These are phyloP conservation scores for Pangasius sanitwongsei DNA, from an alignment of 2,797 vertebrate genomes.

Conservation along the genomic window DNA sequence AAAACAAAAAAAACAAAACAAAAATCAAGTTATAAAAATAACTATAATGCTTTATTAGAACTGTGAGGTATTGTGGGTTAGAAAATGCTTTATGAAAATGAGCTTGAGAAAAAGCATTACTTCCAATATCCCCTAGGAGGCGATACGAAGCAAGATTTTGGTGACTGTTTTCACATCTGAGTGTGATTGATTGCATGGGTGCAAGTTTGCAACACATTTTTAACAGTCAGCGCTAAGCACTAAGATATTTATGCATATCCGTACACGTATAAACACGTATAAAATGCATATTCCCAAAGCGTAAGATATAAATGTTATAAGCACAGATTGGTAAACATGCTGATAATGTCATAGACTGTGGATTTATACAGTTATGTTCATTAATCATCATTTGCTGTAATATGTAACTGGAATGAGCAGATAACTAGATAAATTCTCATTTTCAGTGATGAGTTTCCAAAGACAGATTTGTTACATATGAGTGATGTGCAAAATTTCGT, in stretches of 20 bases:
- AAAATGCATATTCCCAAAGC: neutral
- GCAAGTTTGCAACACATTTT: neutral
- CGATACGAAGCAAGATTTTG: neutral
- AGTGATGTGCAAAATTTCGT: neutral
- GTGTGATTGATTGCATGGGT: neutral
- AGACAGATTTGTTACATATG: neutral
- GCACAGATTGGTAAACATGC: neutral
- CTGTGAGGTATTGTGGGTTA: neutral
- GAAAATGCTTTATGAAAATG: neutral
- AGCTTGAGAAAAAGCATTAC: neutral
- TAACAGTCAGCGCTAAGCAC: neutral
- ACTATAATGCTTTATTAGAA: neutral
- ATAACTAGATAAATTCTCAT: neutral
- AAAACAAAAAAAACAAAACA: too few species aligned
- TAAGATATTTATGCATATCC: neutral
- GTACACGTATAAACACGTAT: neutral
- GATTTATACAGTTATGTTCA: neutral
- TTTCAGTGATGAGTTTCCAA: neutral
- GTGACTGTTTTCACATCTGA: neutral
- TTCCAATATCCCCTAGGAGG: conserved; percentile 35
- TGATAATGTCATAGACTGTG: neutral
- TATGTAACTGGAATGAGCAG: neutral
- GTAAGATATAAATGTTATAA: neutral
- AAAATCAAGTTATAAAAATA: too few species aligned
- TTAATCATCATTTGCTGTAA: neutral